Evolutionary conservation across 2,888 invertebrate genomes (phyloP).

Genomic region (Plutella xylostella): DNA sequence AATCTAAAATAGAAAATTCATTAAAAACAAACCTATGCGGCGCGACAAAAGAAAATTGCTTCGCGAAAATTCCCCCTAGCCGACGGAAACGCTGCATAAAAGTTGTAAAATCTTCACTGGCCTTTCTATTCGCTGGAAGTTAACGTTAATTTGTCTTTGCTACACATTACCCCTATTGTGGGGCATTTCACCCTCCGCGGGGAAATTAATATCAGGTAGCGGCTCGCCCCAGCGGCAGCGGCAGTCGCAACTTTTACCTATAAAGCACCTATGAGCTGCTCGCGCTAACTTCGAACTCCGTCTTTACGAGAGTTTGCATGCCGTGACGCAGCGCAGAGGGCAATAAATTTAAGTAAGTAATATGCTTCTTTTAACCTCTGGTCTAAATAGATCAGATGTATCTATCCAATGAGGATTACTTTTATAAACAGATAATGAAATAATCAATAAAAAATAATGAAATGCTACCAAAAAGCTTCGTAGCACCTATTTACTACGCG

Average conservation of each 20-base stretch:
- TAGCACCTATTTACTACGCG: no score
- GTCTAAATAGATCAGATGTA: neutral
- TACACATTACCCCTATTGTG: neutral
- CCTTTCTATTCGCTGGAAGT: no score
- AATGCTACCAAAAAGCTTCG: no score
- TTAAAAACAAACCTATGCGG: neutral
- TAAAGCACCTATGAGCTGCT: neutral
- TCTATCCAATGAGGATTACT: neutral
- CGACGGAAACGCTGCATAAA: neutral
- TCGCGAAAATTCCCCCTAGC: neutral
- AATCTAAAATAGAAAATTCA: neutral
- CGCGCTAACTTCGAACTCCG: neutral
- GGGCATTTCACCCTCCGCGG: conserved; percentile 22
- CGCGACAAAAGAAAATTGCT: neutral
- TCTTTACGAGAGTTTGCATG: neutral
- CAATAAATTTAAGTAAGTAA: neutral
- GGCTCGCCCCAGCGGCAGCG: conserved; percentile 5
- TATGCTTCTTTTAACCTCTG: neutral
- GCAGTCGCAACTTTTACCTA: neutral
- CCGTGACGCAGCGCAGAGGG: neutral
- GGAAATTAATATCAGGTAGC: conserved; percentile 39
- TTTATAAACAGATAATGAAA: neutral
- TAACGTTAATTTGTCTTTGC: no score
- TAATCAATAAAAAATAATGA: neutral
- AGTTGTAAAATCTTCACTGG: no score